Evolutionary conservation across 2,888 invertebrate genomes (phyloP).

Genomic region (Protonemura montana): DNA sequence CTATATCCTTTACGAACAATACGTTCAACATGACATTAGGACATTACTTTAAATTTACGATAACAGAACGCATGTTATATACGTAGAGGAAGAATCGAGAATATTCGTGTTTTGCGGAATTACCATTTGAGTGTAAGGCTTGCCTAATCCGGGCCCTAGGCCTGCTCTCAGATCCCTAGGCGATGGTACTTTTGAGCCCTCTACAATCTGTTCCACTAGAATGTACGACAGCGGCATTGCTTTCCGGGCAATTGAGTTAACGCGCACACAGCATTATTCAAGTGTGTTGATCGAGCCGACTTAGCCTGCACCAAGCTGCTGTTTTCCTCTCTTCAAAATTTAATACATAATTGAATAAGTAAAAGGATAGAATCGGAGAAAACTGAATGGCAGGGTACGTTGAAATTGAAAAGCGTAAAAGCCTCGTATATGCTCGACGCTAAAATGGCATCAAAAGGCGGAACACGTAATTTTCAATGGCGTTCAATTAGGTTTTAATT

Average conservation of each 20-base stretch:
- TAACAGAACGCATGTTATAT: slow-evolving; percentile 3
- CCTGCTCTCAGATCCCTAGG: background rate
- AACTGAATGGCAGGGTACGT: background rate
- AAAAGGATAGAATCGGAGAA: background rate
- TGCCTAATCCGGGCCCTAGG: background rate
- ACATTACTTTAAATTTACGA: background rate
- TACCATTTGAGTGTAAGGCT: background rate
- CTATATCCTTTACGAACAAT: background rate
- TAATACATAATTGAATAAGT: slow-evolving; percentile 23
- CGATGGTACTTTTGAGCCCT: slow-evolving; percentile 7
- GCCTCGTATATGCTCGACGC: background rate
- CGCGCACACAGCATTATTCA: slow-evolving; percentile 17
- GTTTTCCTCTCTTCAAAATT: slow-evolving; percentile 18
- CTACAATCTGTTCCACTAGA: background rate
- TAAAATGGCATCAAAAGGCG: background rate
- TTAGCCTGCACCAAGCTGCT: background rate
- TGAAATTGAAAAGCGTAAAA: background rate
- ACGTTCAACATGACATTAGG: background rate
- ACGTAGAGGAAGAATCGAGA: background rate
- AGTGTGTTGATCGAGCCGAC: slow-evolving; percentile 8
- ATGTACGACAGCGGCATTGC: background rate
- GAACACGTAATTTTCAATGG: background rate
- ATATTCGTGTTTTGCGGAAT: background rate
- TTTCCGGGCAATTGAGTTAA: slow-evolving; percentile 22
- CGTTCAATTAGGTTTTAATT: background rate